phyloP scores from a whole-genome alignment of 2,888 invertebrate genomes.

The Cephonodes hylas region DNA sequence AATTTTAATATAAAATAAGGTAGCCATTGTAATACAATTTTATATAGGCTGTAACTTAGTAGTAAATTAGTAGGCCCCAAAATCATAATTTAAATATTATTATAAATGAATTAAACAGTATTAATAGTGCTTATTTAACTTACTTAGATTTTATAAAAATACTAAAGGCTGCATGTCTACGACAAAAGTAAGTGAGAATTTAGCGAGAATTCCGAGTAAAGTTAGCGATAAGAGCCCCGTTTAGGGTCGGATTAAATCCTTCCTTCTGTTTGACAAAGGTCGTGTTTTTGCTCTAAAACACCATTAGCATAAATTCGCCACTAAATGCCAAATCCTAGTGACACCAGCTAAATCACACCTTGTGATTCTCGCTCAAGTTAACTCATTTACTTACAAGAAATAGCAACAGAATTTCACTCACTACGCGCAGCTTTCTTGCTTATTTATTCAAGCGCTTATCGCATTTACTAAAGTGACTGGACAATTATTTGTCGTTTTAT shows the following conservation, averaged over 20 bases:
- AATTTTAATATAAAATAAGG: too few relatives aligned
- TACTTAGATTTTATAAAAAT: too few relatives aligned
- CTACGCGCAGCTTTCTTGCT: not conserved
- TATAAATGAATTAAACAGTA: too few relatives aligned
- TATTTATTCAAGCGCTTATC: not conserved
- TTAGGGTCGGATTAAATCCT: conserved; percentile 14
- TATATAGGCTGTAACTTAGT: too few relatives aligned
- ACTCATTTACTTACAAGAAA: conserved; percentile 1
- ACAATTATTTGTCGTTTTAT: too few relatives aligned
- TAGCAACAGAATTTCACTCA: not conserved
- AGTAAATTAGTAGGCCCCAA: too few relatives aligned
- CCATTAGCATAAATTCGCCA: conserved; percentile 23
- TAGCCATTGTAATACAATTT: too few relatives aligned
- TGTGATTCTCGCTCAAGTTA: not conserved
- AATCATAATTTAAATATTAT: too few relatives aligned
- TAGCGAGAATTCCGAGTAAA: not conserved
- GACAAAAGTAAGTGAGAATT: not conserved
- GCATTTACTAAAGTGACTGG: not conserved
- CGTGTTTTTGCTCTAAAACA: conserved; percentile 28
- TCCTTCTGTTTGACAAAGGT: conserved; percentile 24
- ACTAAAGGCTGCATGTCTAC: not conserved
- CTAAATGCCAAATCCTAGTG: too few relatives aligned
- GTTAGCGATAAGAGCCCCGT: conserved; percentile 10
- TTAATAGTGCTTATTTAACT: too few relatives aligned
- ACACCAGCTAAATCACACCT: conserved; percentile 7